phyloP scores from a whole-genome alignment of 2,113 vertebrate genomes.

The Empidonax alnorum region DNA sequence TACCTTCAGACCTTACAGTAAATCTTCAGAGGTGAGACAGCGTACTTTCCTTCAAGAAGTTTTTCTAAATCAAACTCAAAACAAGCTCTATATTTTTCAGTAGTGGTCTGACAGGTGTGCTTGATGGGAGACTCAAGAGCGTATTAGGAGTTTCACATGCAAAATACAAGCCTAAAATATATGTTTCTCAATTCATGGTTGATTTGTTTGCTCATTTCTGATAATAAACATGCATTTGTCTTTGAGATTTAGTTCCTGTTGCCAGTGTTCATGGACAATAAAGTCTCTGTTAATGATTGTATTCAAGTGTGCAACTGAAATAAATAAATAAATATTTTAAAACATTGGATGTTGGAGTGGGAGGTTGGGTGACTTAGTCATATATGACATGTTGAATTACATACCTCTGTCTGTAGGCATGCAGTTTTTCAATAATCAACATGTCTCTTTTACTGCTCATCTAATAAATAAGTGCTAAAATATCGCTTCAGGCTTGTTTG shows the following conservation, averaged over 20 bases:
- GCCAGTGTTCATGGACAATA: neutral
- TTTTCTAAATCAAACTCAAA: neutral
- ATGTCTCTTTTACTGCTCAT: neutral
- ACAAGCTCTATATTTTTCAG: neutral
- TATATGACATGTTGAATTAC: neutral
- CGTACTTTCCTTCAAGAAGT: neutral
- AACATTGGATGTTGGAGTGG: neutral
- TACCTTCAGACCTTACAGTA: neutral
- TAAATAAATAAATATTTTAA: neutral
- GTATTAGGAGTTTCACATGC: neutral
- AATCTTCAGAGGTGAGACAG: neutral
- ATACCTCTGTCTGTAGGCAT: neutral
- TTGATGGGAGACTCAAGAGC: neutral
- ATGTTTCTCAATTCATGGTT: neutral
- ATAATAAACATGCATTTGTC: neutral
- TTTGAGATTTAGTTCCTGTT: neutral
- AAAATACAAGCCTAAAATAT: neutral
- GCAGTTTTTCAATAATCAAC: neutral
- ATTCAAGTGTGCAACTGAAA: neutral
- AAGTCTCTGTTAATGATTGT: neutral
- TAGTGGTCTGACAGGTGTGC: neutral
- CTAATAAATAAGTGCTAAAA: constrained; percentile 19
- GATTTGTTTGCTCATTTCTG: neutral
- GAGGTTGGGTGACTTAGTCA: neutral
- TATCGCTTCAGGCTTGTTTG: neutral